A percentile compares a stretch with the other conserved stretches of the same genome.
Evolutionary conservation across 2,797 vertebrate species (phyloP).

Genomic region (Crocodylus rhombifer): DNA sequence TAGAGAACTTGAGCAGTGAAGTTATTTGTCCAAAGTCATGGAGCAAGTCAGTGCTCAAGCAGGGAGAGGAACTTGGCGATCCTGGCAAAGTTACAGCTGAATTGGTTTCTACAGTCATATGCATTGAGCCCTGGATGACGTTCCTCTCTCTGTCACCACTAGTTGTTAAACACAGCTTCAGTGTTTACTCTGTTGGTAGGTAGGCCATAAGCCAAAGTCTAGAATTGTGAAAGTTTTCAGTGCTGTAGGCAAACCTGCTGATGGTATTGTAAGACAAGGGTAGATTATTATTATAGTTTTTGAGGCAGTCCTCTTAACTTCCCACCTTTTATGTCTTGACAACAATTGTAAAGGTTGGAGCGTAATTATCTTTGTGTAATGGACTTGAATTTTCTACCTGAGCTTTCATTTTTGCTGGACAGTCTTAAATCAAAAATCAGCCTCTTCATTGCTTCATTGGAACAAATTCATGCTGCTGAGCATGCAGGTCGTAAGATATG

Average conservation of each 20-base stretch:
- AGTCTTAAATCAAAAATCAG: constrained; percentile 17
- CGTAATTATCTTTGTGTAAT: constrained; percentile 34
- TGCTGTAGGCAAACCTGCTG: rapidly evolving
- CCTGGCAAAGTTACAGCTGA: constrained; percentile 48
- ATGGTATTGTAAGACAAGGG: constrained; percentile 28
- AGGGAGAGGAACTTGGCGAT: constrained; percentile 12
- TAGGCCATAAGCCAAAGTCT: constrained; percentile 12
- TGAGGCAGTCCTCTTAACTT: constrained; percentile 9
- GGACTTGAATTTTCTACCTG: constrained; percentile 33
- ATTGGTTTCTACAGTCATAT: constrained; percentile 46
- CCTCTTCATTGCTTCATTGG: constrained; percentile 22
- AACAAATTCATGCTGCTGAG: constrained; percentile 12
- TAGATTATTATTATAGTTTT: constrained; percentile 6
- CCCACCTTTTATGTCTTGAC: background rate
- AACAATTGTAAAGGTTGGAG: background rate
- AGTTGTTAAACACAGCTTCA: background rate
- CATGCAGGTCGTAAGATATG: background rate
- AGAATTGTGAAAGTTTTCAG: background rate
- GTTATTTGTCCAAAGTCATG: rapidly evolving
- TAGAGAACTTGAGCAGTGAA: background rate
- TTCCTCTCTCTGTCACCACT: constrained; percentile 13
- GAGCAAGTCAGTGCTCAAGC: background rate
- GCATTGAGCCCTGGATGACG: constrained; percentile 36
- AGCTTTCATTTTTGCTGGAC: constrained; percentile 31
- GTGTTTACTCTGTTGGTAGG: background rate